Percentiles rank a stretch among this genome's conserved stretches.
Evolutionary conservation across 2,113 vertebrate species (phyloP).

Genomic region (Coreoperca whiteheadi): DNA sequence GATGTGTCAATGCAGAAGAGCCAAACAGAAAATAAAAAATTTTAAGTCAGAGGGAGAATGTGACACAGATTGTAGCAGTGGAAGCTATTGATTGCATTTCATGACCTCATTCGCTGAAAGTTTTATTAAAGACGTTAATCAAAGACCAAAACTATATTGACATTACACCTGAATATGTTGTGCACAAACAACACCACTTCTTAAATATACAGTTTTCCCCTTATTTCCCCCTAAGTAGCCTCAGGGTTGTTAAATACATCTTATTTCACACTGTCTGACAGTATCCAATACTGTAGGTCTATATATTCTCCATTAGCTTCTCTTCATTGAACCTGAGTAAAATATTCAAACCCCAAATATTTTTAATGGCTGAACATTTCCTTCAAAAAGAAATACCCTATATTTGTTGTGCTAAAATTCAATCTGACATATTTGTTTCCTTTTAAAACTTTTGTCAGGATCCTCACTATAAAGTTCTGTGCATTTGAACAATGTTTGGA

Average conservation of each 20-base stretch:
- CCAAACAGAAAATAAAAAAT: constrained; percentile 44
- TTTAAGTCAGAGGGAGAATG: constrained; percentile 22
- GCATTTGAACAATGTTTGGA: constrained; percentile 1
- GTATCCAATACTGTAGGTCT: not conserved
- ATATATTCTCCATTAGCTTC: not conserved
- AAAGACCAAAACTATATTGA: constrained; percentile 13
- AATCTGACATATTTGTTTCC: not conserved
- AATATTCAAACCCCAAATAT: constrained; percentile 1
- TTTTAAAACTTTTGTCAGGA: not conserved
- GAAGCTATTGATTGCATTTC: constrained; percentile 6
- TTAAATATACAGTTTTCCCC: not conserved
- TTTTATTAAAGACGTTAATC: constrained; percentile 25
- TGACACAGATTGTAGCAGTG: constrained; percentile 19
- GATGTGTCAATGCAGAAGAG: constrained; percentile 51
- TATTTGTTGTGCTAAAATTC: not conserved
- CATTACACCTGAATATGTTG: not conserved
- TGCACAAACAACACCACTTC: not conserved
- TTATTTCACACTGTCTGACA: not conserved
- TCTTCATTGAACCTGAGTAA: not conserved
- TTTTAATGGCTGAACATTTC: constrained; percentile 1
- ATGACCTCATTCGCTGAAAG: constrained; percentile 18
- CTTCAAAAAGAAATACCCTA: not conserved
- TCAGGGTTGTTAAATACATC: not conserved
- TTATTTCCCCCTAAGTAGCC: not conserved
- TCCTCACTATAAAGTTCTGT: not conserved